Percentiles rank a stretch among this genome's conserved stretches.
Conservation (phyloP, 2,797 vertebrate species). For the Luscinia luscinia region DNA sequence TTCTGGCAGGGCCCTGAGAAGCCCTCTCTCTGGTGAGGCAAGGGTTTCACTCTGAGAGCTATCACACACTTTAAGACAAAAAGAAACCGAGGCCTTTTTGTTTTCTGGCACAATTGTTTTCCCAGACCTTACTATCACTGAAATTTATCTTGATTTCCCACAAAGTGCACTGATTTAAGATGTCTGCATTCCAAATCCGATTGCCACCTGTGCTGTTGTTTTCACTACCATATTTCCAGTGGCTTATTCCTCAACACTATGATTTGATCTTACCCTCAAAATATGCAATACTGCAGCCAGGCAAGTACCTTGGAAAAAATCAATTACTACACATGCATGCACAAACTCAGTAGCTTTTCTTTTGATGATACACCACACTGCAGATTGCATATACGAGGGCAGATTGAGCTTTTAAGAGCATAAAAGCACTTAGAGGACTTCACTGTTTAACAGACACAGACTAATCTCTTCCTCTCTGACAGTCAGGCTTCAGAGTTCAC, state of each 20-base stretch:
- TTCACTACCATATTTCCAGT: neutral
- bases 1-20: neutral
- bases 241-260: neutral
- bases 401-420: conserved; percentile 56
- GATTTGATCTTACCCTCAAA: conserved; percentile 27
- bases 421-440: conserved; percentile 53
- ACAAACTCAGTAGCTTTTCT: conserved; percentile 47
- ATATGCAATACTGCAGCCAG: conserved; percentile 25
- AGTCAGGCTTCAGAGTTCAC: conserved; percentile 39
- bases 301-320: conserved; percentile 58
- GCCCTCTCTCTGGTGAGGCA: neutral
- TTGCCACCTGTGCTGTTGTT: neutral
- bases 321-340: conserved; percentile 65
- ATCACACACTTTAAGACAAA: neutral
- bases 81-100: neutral
- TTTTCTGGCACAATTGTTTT: neutral
- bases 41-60: neutral
- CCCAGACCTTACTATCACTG: neutral
- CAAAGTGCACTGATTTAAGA: neutral
- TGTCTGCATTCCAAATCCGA: neutral
- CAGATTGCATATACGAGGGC: conserved; percentile 26
- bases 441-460: conserved; percentile 50
- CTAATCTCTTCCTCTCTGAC: conserved; percentile 55
- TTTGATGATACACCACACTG: conserved; percentile 28
- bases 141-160: neutral